Evolutionary conservation across 1,140 invertebrate species (phyloP).

Genomic region (Ostrea edulis): DNA sequence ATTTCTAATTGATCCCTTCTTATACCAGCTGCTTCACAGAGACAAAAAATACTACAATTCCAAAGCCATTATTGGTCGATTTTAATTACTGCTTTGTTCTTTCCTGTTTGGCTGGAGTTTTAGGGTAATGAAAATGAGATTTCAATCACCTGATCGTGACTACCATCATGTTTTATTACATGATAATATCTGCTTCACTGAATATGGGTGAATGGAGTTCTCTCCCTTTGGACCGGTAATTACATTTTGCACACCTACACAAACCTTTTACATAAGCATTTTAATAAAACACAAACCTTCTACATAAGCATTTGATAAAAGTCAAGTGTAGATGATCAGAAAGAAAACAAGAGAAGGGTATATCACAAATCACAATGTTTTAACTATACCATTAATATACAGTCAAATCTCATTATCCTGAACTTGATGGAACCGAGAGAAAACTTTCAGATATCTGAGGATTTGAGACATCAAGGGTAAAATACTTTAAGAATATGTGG

Average conservation of each 20-base stretch:
- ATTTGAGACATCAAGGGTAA: too few species aligned
- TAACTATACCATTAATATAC: too few species aligned
- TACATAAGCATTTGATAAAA: too few species aligned
- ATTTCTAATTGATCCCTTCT: background rate
- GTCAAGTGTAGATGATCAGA: too few species aligned
- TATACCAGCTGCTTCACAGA: background rate
- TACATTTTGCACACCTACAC: background rate
- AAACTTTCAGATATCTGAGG: too few species aligned
- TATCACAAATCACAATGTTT: too few species aligned
- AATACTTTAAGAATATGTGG: too few species aligned
- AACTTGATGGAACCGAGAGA: too few species aligned
- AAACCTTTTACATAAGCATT: background rate
- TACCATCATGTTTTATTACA: background rate
- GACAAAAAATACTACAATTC: background rate
- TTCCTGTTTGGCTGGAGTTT: background rate
- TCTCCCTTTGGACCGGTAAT: background rate
- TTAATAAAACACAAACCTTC: background rate
- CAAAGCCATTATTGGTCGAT: background rate
- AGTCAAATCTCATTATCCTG: too few species aligned
- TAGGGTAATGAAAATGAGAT: background rate
- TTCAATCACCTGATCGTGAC: slow-evolving; percentile 2
- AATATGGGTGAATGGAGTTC: background rate
- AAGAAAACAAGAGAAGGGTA: too few species aligned
- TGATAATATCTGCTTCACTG: background rate
- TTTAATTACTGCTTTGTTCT: background rate